Base-by-base conservation (phyloP, 2,113 vertebrate species). In the Nanger granti region DNA sequence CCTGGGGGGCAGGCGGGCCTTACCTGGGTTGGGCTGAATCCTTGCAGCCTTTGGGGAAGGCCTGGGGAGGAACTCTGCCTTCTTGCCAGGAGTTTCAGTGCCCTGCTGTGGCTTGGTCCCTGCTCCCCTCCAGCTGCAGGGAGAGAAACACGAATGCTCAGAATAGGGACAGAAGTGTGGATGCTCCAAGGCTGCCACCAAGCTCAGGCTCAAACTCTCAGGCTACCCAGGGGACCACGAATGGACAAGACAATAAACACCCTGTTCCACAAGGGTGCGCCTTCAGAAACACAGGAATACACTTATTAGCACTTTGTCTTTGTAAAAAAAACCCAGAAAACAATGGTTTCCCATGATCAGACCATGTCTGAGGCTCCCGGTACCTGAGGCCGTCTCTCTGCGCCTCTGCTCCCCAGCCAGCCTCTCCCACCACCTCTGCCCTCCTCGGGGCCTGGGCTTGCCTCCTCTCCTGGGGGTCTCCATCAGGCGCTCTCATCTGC, bases 61-160 rank as follows among this genome's bases (percentile, higher is more conserved):
- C 64, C 97, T 98, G 29, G 47, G 22, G 29, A 88, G 64, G 93
- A 96, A 59, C 97, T 97, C 34, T 60, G 98, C 79, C 97, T 97
- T 97, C 95, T 89, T 98, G 4, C 99, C 99, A 0, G 99, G 98
- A 9, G 98, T 97, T 76, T 99, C 98, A 0, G 98, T 98, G 87
- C 86, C 98, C 93, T 99, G 99, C 15, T 99, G 99, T 0, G 99
- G 99, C 98, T 99, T 99, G 14, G 99, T 99, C 96, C 99, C 97
- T 0, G 99, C 98, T 64, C 99, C 99, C 95, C 97, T 98, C 99
- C 99, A 99, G 97, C 99, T 99, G 91, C 31, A 97, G 76, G 94
- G 24, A 44, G 9, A 86, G 24, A 11, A 83, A 18, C 34, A 49
- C 28, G 13, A 4, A 41, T 2, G 1, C 3, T 95, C 55, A 55